Base-by-base conservation (phyloP, 2,888 invertebrate genomes). In the Mythimna pallens region DNA sequence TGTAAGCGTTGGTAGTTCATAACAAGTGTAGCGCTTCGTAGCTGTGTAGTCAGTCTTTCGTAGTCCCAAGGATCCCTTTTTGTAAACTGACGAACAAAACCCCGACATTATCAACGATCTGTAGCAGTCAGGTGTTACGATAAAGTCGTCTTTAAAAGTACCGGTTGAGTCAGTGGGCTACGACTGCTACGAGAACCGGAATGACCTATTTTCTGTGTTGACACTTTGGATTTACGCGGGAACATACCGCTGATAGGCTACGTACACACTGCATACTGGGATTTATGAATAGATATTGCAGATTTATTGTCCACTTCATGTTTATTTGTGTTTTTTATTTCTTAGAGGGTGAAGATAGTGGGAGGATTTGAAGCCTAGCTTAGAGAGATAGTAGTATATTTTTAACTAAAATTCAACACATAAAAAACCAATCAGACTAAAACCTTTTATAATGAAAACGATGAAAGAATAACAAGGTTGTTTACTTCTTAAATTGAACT, bases 191-290 rank as follows among this genome's bases (percentile, higher is more conserved):
- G 43, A 67, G 61, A 59, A 43, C 47, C 17, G 47, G 64, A 62
- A 65, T 71, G 78, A 71, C 79, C 78, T 65, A 81, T 77, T 67
- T 80, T 81, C 70, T 58, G 25, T 77, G 79, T 80, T 77, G 78
- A 68, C 57, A 70, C 47, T 70, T 77, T 12, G 47, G 70, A 81
- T 70, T 77, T 65, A 58, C 67, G 71, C 65, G 67, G 67, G 55
- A 76, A 59, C 54, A 64, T 55, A n/a, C n/a, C 36, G 36, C 40
- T 74, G 74, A 76, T 80, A 70, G 62, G 25, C 65, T 63, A 36
- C 14, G 57, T 69, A 62, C 36, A 54, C 40, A 47, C 47, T 59
- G 47, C 30, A 36, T 63, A 30, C 22, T 54, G 20, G 40, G 22
- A 65, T 47, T 62, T 73, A 65, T 77, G 80, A 77, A 57, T 40